These are phyloP conservation scores for Torymus auratus DNA, from an alignment of 2,888 invertebrate genomes.

Conservation along the genomic window DNA sequence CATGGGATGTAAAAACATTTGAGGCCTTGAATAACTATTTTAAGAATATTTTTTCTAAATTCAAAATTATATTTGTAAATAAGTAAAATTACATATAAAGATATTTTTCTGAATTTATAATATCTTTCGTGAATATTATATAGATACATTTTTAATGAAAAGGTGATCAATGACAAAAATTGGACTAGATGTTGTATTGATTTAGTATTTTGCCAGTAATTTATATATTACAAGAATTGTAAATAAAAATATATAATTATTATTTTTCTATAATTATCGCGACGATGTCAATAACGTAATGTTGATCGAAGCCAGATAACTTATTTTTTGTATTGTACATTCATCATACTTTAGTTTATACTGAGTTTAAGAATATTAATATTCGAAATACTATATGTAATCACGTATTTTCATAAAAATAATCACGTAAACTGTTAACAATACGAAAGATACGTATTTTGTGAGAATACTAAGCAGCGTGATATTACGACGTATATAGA, in stretches of 20 bases:
- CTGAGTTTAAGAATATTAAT: background rate
- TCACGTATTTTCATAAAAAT: background rate
- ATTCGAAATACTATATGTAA: background rate
- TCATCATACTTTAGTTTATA: background rate
- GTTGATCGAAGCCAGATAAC: background rate
- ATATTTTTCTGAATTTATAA: constrained; percentile 7
- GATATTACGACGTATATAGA: background rate
- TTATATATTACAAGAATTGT: constrained; percentile 9
- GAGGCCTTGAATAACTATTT: constrained; percentile 45
- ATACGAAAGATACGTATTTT: background rate
- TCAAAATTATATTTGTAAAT: constrained; percentile 22
- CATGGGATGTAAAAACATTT: background rate
- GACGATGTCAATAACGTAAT: background rate
- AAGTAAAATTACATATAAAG: background rate
- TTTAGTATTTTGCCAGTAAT: constrained; percentile 10
- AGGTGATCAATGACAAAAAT: background rate
- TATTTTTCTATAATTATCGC: constrained; percentile 24
- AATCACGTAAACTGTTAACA: background rate
- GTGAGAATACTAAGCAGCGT: background rate
- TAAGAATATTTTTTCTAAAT: constrained; percentile 11
- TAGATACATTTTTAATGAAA: no score
- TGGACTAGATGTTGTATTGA: background rate
- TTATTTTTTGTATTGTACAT: constrained; percentile 10
- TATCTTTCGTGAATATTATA: background rate
- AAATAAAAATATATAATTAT: constrained; percentile 29